Percentiles rank a stretch among this genome's conserved stretches.
These are phyloP conservation scores for Spinibarbus caldwelli DNA, from an alignment of 2,797 vertebrate genomes.

Conservation along the genomic window DNA sequence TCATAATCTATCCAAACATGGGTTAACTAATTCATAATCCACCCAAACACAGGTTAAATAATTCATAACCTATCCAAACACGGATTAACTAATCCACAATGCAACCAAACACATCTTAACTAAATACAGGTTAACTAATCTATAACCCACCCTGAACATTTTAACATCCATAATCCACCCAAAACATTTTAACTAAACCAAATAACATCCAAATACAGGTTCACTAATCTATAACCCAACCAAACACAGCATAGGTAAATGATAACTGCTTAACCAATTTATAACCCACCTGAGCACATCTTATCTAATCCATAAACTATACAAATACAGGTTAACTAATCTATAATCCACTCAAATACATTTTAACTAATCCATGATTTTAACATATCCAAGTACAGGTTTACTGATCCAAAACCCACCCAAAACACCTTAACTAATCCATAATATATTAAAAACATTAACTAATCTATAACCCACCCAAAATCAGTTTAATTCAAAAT, in stretches of 20 bases:
- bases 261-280: too few species aligned
- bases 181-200: too few species aligned
- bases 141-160: too few species aligned
- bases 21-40: not conserved
- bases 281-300: not conserved
- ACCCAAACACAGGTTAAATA: not conserved
- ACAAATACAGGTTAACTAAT: not conserved
- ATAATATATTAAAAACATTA: too few species aligned
- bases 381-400: not conserved
- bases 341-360: not conserved
- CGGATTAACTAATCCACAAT: not conserved
- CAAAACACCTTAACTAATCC: not conserved
- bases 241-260: too few species aligned
- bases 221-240: too few species aligned
- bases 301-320: not conserved
- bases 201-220: too few species aligned
- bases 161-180: too few species aligned
- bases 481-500: too few species aligned
- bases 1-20: not conserved
- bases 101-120: constrained; percentile 82
- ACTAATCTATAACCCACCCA: too few species aligned
- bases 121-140: constrained; percentile 77
- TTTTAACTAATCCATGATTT: too few species aligned
- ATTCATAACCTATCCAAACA: too few species aligned
- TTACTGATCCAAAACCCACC: not conserved